These are phyloP conservation scores for Hystrix brachyura DNA, from an alignment of 2,113 vertebrate genomes.

Conservation along the genomic window DNA sequence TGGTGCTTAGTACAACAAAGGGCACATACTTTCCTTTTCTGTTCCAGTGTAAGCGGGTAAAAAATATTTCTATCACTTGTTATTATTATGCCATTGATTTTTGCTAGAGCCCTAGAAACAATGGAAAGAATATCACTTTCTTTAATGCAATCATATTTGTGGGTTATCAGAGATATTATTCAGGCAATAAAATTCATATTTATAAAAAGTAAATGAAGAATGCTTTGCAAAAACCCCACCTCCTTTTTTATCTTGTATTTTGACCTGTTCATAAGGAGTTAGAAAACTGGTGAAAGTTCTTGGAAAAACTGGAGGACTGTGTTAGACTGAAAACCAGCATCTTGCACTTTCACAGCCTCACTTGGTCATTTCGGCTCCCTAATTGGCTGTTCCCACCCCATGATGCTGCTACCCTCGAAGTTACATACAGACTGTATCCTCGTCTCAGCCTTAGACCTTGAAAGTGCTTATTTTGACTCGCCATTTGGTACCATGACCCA, in stretches of 20 bases:
- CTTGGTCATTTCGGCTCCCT: not conserved
- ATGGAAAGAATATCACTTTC: not conserved
- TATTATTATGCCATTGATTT: not conserved
- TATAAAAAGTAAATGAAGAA: not conserved
- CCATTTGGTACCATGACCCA: not conserved
- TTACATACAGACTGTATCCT: not conserved
- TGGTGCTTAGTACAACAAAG: not conserved
- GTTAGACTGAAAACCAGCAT: not conserved
- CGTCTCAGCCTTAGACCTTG: not conserved
- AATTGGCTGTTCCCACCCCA: not conserved
- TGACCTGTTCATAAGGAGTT: not conserved
- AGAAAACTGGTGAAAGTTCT: not conserved
- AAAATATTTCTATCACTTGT: not conserved
- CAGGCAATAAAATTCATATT: conserved; percentile 6
- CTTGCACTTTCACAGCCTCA: not conserved
- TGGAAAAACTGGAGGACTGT: not conserved
- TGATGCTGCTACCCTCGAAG: not conserved
- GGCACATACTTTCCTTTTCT: not conserved
- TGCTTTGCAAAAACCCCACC: not conserved
- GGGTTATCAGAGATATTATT: not conserved
- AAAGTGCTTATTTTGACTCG: not conserved
- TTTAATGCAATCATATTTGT: conserved; percentile 1
- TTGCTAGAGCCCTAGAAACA: conserved; percentile 5
- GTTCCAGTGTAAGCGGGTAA: not conserved
- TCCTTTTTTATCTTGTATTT: conserved; percentile 3